A percentile compares a stretch with the other conserved stretches of the same genome.
Conservation (phyloP, 2,797 vertebrate species). For the Chaetophractus vellerosus region DNA sequence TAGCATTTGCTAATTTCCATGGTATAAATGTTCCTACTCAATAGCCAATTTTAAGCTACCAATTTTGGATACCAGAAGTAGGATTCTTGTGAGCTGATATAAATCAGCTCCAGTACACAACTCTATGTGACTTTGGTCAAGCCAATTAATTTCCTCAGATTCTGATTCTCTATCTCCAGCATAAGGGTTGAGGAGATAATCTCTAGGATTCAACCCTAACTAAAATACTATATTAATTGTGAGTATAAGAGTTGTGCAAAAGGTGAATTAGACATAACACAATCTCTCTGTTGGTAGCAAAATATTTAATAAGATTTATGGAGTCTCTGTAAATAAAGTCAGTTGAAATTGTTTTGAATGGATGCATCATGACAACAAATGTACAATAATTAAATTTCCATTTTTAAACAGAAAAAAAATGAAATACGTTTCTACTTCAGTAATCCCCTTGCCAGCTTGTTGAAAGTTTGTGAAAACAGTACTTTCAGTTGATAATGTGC, state of each 20-base stretch:
- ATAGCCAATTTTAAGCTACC: neutral
- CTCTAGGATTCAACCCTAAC: neutral
- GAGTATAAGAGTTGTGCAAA: neutral
- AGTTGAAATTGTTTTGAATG: slow-evolving; percentile 72
- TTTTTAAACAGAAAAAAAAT: slow-evolving; percentile 74
- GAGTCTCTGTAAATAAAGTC: slow-evolving; percentile 42
- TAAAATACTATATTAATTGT: slow-evolving; percentile 6
- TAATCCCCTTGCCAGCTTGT: slow-evolving; percentile 60
- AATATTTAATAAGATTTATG: slow-evolving; percentile 66
- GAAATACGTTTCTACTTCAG: slow-evolving; percentile 69
- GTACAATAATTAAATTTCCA: slow-evolving; percentile 71
- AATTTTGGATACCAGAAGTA: neutral
- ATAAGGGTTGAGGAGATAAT: neutral
- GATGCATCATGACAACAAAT: slow-evolving; percentile 61
- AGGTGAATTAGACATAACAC: slow-evolving; percentile 42
- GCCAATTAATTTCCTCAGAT: neutral
- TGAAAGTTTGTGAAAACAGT: slow-evolving; percentile 62
- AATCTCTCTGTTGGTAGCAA: slow-evolving; percentile 13
- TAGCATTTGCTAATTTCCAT: neutral
- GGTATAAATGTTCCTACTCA: neutral
- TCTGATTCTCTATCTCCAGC: neutral
- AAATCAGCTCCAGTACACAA: fast-evolving
- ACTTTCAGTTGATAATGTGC: slow-evolving; percentile 66
- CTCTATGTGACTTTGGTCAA: neutral
- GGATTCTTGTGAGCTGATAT: neutral